These are phyloP conservation scores for Sardina pilchardus DNA, from an alignment of 2,113 vertebrate species.

Conservation along the genomic window DNA sequence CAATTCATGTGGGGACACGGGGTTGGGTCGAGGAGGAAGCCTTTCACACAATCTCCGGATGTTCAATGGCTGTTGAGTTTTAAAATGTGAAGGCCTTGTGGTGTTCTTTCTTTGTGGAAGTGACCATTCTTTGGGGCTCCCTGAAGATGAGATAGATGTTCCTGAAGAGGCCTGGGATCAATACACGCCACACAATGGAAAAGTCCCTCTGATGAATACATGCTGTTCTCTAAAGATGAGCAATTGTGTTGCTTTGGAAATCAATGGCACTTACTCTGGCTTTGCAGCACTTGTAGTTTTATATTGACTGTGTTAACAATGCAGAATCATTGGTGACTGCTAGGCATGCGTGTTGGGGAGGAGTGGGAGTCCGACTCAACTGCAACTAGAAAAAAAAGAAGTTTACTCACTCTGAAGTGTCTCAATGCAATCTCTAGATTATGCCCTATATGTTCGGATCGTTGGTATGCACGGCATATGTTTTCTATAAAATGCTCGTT, in stretches of 20 bases:
- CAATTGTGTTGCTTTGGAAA: neutral
- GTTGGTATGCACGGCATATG: too few species aligned
- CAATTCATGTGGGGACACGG: neutral
- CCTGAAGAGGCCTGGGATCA: neutral
- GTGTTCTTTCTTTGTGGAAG: neutral
- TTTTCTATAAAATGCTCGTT: too few species aligned
- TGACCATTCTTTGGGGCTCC: neutral
- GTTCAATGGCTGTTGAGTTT: conserved; percentile 4
- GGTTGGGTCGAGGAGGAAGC: neutral
- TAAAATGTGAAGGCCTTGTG: neutral
- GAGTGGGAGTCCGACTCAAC: neutral
- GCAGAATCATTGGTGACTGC: neutral
- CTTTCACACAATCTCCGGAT: neutral
- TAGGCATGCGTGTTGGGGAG: neutral
- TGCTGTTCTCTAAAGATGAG: neutral
- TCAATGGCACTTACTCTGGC: neutral
- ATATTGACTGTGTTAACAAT: neutral
- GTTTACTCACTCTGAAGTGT: neutral
- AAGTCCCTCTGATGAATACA: neutral
- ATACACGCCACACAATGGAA: neutral
- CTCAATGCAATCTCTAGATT: neutral
- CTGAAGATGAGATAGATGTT: conserved; percentile 1
- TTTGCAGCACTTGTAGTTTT: neutral
- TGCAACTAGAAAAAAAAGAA: neutral
- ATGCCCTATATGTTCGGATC: neutral